Percentiles rank a stretch among this genome's conserved stretches.
Conservation (phyloP, 2,113 vertebrate species). For the Apistogramma diplotaenia region DNA sequence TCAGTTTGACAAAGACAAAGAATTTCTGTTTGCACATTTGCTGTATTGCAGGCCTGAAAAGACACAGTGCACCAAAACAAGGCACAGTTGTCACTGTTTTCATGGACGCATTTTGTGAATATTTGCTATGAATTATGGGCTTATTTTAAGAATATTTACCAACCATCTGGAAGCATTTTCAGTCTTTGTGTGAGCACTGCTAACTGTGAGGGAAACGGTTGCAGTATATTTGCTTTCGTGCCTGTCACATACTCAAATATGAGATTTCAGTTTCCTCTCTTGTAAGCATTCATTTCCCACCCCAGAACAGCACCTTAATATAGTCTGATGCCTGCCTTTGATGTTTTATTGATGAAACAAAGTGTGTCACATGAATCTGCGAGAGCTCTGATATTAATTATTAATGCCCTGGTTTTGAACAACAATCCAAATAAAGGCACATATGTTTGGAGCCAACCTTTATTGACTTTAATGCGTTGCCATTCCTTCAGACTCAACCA, state of each 20-base stretch:
- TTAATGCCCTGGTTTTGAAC: constrained; percentile 64
- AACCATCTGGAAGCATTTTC: background rate
- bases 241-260: background rate
- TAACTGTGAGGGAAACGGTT: background rate
- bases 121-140: background rate
- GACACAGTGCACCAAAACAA: background rate
- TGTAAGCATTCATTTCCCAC: constrained; percentile 2
- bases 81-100: background rate
- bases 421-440: constrained; percentile 37
- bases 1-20: background rate
- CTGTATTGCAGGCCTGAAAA: background rate
- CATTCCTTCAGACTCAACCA: constrained; percentile 63
- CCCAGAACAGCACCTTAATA: constrained; percentile 27
- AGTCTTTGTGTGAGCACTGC: background rate
- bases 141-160: background rate
- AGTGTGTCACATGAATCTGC: constrained; percentile 68
- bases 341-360: constrained; percentile 79
- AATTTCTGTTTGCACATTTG: background rate
- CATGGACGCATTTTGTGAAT: background rate
- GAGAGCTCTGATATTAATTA: constrained; percentile 61
- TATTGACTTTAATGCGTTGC: background rate
- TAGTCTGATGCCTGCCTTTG: constrained; percentile 42
- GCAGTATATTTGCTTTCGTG: background rate
- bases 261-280: background rate
- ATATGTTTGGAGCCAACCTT: constrained; percentile 44